phyloP scores from a whole-genome alignment of 2,888 invertebrate genomes.

The Dryadula phaetusa region DNA sequence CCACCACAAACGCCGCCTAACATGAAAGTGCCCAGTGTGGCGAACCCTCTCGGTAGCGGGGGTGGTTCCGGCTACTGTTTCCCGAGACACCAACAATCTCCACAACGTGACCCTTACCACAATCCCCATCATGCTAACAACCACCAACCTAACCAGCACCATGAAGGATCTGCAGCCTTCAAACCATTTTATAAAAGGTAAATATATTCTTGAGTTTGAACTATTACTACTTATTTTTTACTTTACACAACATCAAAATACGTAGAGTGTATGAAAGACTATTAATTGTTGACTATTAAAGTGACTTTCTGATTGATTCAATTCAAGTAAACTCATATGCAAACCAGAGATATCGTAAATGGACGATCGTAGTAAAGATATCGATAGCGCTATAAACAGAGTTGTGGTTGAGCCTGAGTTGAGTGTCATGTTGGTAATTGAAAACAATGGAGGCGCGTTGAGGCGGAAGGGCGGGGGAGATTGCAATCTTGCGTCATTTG shows the following conservation, averaged over 20 bases:
- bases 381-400: conserved; percentile 72
- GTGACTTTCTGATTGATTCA: conserved; percentile 63
- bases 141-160: conserved; percentile 79
- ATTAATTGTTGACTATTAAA: conserved; percentile 26
- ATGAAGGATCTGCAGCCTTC: conserved; percentile 88
- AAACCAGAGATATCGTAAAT: conserved; percentile 71
- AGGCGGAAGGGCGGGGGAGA: conserved; percentile 84
- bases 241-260: neutral
- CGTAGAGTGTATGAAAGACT: conserved; percentile 36
- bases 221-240: neutral
- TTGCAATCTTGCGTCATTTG: conserved; percentile 91
- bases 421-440: conserved; percentile 82
- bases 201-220: conserved; percentile 26
- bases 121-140: conserved; percentile 80
- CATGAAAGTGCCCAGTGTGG: conserved; percentile 94
- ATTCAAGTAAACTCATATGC: conserved; percentile 62
- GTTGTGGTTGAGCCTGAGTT: conserved; percentile 73
- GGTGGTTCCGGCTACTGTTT: conserved; percentile 83
- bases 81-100: conserved; percentile 80
- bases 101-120: conserved; percentile 83
- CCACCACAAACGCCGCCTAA: conserved; percentile 97
- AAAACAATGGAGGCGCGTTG: conserved; percentile 80
- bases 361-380: conserved; percentile 75
- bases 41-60: conserved; percentile 88
- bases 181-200: conserved; percentile 95